Conservation (phyloP, 2,797 vertebrate genomes). For the Brotula barbata region DNA sequence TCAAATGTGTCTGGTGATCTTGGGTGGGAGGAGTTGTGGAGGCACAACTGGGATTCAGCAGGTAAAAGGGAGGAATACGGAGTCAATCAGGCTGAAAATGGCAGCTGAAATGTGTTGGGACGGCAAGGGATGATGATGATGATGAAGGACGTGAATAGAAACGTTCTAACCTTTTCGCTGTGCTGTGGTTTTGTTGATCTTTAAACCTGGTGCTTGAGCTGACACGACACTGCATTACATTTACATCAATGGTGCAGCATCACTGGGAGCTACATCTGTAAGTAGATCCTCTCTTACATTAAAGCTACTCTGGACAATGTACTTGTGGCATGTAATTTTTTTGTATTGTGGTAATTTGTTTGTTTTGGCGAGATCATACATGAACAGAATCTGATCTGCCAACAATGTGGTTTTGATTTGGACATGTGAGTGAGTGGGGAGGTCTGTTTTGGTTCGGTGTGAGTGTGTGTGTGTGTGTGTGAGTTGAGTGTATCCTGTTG, state of each 20-base stretch:
- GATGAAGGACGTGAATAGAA: no score
- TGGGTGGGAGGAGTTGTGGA: no score
- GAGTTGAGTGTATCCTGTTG: constrained; percentile 21
- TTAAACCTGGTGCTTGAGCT: background rate
- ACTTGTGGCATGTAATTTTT: constrained; percentile 42
- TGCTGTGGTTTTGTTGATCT: no score
- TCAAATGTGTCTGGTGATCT: no score
- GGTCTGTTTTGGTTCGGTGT: constrained; percentile 1
- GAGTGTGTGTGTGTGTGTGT: constrained; percentile 4
- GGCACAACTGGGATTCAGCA: no score
- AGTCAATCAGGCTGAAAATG: no score
- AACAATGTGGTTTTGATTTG: constrained; percentile 67
- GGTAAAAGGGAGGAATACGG: no score
- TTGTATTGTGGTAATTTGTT: constrained; percentile 45
- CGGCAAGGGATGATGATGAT: no score
- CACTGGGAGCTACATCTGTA: constrained; percentile 11
- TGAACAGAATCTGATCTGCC: constrained; percentile 24
- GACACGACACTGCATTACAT: constrained; percentile 6
- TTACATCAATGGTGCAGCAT: constrained; percentile 33
- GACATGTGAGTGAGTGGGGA: constrained; percentile 24
- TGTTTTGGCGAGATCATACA: constrained; percentile 37
- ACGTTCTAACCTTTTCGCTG: no score
- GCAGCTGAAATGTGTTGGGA: background rate
- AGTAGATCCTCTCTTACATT: constrained; percentile 9
- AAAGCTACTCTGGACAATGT: constrained; percentile 37